Evolutionary conservation across 2,888 invertebrate genomes (phyloP), one percentile per base, ranked within the genome.

Genomic region (Eilema caniola): DNA sequence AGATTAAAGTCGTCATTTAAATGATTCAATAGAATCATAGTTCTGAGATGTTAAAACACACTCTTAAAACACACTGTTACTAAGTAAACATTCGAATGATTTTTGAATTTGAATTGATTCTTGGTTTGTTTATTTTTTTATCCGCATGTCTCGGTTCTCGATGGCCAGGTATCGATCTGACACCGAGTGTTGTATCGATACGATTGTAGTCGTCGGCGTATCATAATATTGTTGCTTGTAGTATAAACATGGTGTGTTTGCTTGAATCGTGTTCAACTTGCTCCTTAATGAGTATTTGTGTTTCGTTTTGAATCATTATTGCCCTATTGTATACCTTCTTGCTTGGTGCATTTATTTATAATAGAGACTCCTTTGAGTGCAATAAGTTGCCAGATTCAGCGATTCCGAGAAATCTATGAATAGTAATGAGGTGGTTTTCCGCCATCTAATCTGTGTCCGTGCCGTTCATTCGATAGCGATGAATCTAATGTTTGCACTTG

Each of bases 1-100:
- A 8, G 10, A 0, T 31, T 80, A 85, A 85, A 85, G 84, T 75
- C 68, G 63, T 73, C 75, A 82, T 84, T 89, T 72, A 66, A 73
- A 64, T 75, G 76, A 66, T 57, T 47, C 57, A 25, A 25, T 16
- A 67, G 62, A 75, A 75, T 72, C 71, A 64, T 79, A 93, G 91
- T 92, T 91, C 91, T 92, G 92, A 92, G 24, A 24, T 57, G 10
- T 57, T 5, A 57, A 25, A n/a, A n/a, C n/a, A n/a, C n/a, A n/a
- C n/a, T n/a, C 91, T 90, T 90, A 87, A 90, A 92, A 88, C 91
- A 89, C 90, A 89, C 90, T 94, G 93, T 94, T 94, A 93, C 94
- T 93, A 92, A 93, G 92, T 92, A 95, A 95, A 95, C 89, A 94
- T 92, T 92, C 82, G 88, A 91, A 90, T 92, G 91, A 89, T 89